phyloP scores from a whole-genome alignment of 2,113 vertebrate species.

The Zingel zingel region DNA sequence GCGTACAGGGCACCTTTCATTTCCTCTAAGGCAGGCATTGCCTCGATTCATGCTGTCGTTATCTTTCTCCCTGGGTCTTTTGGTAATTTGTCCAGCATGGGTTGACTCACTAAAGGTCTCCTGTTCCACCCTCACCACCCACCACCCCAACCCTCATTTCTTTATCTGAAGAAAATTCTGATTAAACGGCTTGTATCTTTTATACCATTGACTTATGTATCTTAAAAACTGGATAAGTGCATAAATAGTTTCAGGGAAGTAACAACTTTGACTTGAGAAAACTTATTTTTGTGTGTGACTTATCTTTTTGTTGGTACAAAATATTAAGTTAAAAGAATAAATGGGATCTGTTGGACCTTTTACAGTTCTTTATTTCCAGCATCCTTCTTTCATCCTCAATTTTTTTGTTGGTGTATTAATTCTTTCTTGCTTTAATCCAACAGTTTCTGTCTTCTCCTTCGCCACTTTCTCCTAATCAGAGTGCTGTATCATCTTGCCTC shows the following conservation, averaged over 20 bases:
- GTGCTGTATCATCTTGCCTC: neutral
- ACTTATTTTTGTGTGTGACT: neutral
- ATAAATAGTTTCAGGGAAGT: slow-evolving; percentile 16
- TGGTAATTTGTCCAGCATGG: slow-evolving; percentile 70
- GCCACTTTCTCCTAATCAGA: neutral
- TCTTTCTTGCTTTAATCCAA: neutral
- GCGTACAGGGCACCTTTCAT: slow-evolving; percentile 73
- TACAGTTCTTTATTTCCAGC: slow-evolving; percentile 1
- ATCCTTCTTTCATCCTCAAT: neutral
- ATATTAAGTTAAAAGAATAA: slow-evolving; percentile 9
- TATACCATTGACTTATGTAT: slow-evolving; percentile 12
- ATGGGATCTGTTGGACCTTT: neutral
- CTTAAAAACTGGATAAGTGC: slow-evolving; percentile 25
- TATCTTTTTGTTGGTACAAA: slow-evolving; percentile 20
- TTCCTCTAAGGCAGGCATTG: slow-evolving; percentile 70
- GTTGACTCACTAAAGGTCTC: slow-evolving; percentile 74
- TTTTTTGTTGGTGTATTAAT: slow-evolving; percentile 18
- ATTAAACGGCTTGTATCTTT: slow-evolving; percentile 59
- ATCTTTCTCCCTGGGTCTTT: slow-evolving; percentile 65
- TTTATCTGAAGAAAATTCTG: slow-evolving; percentile 57
- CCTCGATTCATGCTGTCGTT: slow-evolving; percentile 63
- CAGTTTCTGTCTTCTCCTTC: neutral
- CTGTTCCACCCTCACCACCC: slow-evolving; percentile 40
- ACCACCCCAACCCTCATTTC: slow-evolving; percentile 44
- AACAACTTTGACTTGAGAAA: slow-evolving; percentile 20